Conservation (phyloP, 2,797 vertebrate genomes). For the Lates japonicus region DNA sequence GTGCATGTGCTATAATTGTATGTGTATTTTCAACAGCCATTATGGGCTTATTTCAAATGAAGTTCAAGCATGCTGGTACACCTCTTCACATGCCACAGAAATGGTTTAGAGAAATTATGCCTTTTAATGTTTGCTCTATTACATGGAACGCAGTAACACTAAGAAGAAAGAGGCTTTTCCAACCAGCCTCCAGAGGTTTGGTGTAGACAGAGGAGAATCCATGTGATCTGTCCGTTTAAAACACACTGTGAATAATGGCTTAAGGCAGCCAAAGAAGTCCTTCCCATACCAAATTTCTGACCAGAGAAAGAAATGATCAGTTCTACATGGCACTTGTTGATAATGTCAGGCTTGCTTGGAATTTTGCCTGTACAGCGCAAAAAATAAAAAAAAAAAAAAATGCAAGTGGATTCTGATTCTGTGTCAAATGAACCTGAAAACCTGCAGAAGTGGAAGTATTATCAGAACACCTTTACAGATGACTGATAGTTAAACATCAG, state of each 20-base stretch:
- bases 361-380: not conserved
- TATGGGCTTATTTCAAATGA: slow-evolving; percentile 21
- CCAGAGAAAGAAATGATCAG: slow-evolving; percentile 40
- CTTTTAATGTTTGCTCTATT: no score
- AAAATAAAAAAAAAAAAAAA: no score
- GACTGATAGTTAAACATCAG: slow-evolving; percentile 29
- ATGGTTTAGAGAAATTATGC: slow-evolving; percentile 14
- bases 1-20: slow-evolving; percentile 28
- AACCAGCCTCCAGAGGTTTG: slow-evolving; percentile 42
- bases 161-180: slow-evolving; percentile 43
- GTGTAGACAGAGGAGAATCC: slow-evolving; percentile 52
- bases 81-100: no score
- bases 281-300: slow-evolving; percentile 42
- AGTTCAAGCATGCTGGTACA: no score
- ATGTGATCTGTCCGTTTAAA: slow-evolving; percentile 52
- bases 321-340: slow-evolving; percentile 59
- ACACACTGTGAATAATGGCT: slow-evolving; percentile 46
- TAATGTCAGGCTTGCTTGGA: slow-evolving; percentile 26
- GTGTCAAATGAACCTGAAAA: slow-evolving; percentile 12
- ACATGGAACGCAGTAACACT: slow-evolving; percentile 13
- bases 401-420: not conserved
- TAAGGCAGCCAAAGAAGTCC: slow-evolving; percentile 46
- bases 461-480: slow-evolving; percentile 19
- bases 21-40: slow-evolving; percentile 43
- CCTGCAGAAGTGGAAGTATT: not conserved